Conservation (phyloP, 2,797 vertebrate genomes). For the Girardinus metallicus region DNA sequence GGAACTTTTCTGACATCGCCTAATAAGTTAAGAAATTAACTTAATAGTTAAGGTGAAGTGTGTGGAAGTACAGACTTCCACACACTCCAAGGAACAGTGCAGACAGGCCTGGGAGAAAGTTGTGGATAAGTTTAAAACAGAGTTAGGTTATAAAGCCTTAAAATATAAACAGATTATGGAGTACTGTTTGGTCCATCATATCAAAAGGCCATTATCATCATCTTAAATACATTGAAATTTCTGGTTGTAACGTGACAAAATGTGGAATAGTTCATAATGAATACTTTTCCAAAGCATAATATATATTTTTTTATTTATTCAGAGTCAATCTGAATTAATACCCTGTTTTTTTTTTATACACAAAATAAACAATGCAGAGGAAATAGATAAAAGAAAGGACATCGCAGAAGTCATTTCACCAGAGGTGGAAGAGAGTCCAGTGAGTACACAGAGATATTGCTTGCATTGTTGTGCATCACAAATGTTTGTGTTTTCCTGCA, state of each 20-base stretch:
- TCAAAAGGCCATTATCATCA: background rate
- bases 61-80: too few species aligned
- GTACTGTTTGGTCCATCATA: background rate
- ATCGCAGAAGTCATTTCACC: slow-evolving; percentile 26
- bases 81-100: background rate
- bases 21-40: background rate
- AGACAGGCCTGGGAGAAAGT: background rate
- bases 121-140: background rate
- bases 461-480: background rate
- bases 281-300: background rate
- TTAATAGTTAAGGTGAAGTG: too few species aligned
- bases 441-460: slow-evolving; percentile 28
- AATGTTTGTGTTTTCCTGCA: background rate
- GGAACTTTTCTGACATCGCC: background rate
- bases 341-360: slow-evolving; percentile 19
- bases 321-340: slow-evolving; percentile 35
- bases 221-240: background rate
- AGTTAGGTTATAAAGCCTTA: background rate
- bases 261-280: background rate
- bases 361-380: slow-evolving; percentile 34
- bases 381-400: slow-evolving; percentile 17
- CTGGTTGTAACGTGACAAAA: background rate
- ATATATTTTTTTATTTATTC: background rate
- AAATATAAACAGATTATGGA: background rate
- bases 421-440: slow-evolving; percentile 51